Base-by-base conservation (phyloP, 2,888 invertebrate genomes). In the Nemoura dubitans region DNA sequence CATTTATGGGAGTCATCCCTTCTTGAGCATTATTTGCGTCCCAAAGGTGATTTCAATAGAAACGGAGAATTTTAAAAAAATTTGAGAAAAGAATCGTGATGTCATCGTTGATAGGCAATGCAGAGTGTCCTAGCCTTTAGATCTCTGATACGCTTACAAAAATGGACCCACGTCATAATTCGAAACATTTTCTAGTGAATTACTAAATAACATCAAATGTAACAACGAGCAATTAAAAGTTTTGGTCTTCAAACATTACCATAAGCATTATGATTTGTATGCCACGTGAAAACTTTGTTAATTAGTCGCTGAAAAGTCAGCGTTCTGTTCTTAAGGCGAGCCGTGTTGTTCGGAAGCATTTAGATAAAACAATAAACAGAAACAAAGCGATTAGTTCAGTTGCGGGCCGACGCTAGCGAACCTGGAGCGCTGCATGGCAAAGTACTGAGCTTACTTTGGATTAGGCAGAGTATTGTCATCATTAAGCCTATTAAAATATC, bases 301-400 rank as follows among this genome's bases (percentile, higher is more conserved):
- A 59, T 59, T 59, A 59, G 59, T 59, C 14, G 59, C 16, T 14
- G 6, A 59, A 59, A 59, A 59, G 59, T 59, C 3, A 21, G 2
- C 3, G 59, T 59, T 21, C 16, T 21, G 59, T 21, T 10, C 3
- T 59, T 59, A 59, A 21, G 21, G 21, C 21, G 21, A 59, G 59
- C 59, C 59, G 21, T 59, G 59, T 59, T 59, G 59, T 59, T 59
- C 14, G 59, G 59, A 59, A 21, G 59, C 59, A 59, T 59, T 59
- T 59, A 59, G 59, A 59, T 59, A 59, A 59, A 59, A 59, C 59
- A 59, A 59, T 59, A 59, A 59, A 59, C 59, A 59, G 59, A 59
- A 59, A 59, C 59, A 7, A 59, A 14, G 21, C 14, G 59, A 59
- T 59, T 59, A 59, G 21, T 59, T 59, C 16, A 10, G 36, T 36